Percentiles rank a stretch among this genome's conserved stretches.
These are phyloP conservation scores for Hetaerina titia DNA, from an alignment of 2,888 invertebrate genomes.

Conservation along the genomic window DNA sequence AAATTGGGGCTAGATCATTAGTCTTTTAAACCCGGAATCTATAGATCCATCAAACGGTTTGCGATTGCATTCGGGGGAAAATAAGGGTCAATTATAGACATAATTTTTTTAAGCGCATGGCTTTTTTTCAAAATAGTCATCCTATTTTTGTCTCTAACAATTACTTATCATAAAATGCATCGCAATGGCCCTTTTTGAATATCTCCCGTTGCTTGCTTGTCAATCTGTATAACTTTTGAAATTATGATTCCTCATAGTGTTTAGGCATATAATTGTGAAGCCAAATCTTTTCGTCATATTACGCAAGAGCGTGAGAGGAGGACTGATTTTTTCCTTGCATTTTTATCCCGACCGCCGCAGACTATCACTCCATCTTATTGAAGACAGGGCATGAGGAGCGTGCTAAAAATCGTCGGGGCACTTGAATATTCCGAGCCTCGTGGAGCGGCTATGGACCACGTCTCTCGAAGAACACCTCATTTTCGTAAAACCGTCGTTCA, in stretches of 20 bases:
- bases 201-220: neutral
- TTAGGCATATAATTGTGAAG: neutral
- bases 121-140: no score
- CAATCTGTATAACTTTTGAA: neutral
- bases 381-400: neutral
- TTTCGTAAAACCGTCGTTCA: neutral
- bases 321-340: neutral
- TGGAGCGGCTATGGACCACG: neutral
- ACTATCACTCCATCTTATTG: neutral
- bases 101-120: no score
- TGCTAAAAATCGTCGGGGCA: neutral
- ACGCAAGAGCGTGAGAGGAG: neutral
- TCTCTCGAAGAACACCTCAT: neutral
- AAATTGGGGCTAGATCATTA: no score
- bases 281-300: neutral
- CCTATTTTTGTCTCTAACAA: no score
- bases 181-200: neutral
- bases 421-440: neutral
- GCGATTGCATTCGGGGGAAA: no score
- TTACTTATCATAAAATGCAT: no score
- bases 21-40: no score
- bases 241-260: neutral
- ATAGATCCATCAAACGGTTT: no score
- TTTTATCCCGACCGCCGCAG: neutral
- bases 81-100: no score